Base-by-base conservation (phyloP, 2,113 vertebrate genomes). In the Amblyopsis rosae region DNA sequence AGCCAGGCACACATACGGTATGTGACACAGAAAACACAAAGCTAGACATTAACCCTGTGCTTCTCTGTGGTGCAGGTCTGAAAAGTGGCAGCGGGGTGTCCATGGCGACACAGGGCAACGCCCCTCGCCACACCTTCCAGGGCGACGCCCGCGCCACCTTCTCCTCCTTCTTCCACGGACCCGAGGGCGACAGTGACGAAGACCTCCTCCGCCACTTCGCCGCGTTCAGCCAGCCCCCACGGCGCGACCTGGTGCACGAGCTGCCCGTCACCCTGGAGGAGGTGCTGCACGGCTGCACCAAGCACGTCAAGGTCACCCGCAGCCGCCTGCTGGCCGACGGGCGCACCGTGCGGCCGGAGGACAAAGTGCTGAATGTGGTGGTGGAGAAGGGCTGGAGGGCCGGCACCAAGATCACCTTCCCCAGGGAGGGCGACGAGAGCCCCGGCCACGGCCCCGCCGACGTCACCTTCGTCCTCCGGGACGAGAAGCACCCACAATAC, bases 381-480 rank as follows among this genome's bases (percentile, higher is more conserved):
- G 98, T 99, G 81, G 96, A 98, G 86, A 98, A 94, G 79, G 97
- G 97, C 6, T 98, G 97, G 97, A 97, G 95, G 78, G 95, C 97
- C 33, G 97, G 97, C 35, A 99, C 97, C 69, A 97, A 94, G 92
- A 98, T 98, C 89, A 99, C 97, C 80, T 99, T 99, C 85, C 97
- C 96, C 0, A 94, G 94, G 68, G 96, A 98, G 88, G 96, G 97
- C 0, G 96, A 98, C 64, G 95, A 98, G 92, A 93, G 94, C 9
- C 94, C 94, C 41, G 93, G 91, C 85, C 95, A 89, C 69, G 93
- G 94, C 80, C 94, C 96, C 9, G 95, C 95, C 55, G 97, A 99
- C 84, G 93, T 99, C 87, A 95, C 96, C 86, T 98, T 99, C 86
- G 87, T 98, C 47, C 95, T 99, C 84, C 96, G 95, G 90, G 97